Evolutionary conservation across 2,113 vertebrate species (phyloP).

Genomic region (Paralichthys olivaceus): DNA sequence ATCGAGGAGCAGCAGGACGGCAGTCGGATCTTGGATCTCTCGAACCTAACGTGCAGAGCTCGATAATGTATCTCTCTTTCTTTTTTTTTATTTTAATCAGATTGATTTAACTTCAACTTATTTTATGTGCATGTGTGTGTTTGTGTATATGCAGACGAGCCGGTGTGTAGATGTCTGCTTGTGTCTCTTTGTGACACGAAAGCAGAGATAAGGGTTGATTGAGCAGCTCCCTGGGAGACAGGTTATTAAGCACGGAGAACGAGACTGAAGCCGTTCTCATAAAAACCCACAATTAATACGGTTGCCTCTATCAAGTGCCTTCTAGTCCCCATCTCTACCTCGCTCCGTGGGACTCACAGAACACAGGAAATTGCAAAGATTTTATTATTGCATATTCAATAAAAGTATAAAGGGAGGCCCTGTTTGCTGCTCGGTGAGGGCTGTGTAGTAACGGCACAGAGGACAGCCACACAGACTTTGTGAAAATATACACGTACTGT

Average conservation of each 20-base stretch:
- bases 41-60: not conserved
- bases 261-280: constrained; percentile 70
- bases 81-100: constrained; percentile 30
- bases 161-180: constrained; percentile 5
- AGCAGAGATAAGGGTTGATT: constrained; percentile 82
- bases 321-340: constrained; percentile 66
- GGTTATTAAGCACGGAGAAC: constrained; percentile 82
- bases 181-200: constrained; percentile 70
- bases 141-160: not conserved
- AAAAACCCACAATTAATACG: constrained; percentile 82
- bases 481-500: not conserved
- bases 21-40: constrained; percentile 26
- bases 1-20: not conserved
- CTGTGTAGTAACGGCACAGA: constrained; percentile 32
- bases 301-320: constrained; percentile 77
- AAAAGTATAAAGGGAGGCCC: constrained; percentile 64
- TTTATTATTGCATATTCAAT: constrained; percentile 86
- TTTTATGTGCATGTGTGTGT: constrained; percentile 25
- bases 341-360: constrained; percentile 55
- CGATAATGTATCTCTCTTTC: constrained; percentile 46
- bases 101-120: constrained; percentile 55
- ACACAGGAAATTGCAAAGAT: constrained; percentile 86
- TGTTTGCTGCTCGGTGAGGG: constrained; percentile 56
- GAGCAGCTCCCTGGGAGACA: constrained; percentile 77
- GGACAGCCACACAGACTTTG: constrained; percentile 15